Evolutionary conservation across 2,797 vertebrate genomes (phyloP).

Genomic region (Mus caroli): DNA sequence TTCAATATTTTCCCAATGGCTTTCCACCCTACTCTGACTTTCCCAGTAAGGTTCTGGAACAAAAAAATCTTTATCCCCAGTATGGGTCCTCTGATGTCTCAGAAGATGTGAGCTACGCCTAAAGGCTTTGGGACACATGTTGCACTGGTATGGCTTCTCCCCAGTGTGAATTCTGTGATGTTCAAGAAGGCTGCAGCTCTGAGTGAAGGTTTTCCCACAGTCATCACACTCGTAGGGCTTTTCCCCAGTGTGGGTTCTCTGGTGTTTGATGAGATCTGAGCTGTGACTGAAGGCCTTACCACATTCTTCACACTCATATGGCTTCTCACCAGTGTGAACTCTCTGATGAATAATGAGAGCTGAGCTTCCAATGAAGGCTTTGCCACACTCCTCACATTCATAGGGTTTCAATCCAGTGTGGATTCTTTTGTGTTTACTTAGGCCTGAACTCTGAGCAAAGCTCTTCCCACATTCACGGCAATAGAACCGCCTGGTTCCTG

Average conservation of each 20-base stretch:
- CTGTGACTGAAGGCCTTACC: constrained; percentile 86
- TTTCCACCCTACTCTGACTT: constrained; percentile 24
- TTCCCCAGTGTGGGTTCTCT: constrained; percentile 77
- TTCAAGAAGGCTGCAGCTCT: constrained; percentile 72
- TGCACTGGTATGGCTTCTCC: constrained; percentile 72
- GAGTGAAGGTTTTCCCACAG: constrained; percentile 76
- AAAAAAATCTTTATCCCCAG: constrained; percentile 40
- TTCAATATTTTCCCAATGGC: constrained; percentile 41
- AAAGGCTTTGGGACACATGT: constrained; percentile 70
- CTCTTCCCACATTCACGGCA: constrained; percentile 83
- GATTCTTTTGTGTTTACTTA: constrained; percentile 84
- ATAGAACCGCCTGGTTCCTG: background rate
- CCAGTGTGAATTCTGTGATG: constrained; percentile 77
- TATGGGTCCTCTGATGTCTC: constrained; percentile 75
- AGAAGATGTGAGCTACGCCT: constrained; percentile 72
- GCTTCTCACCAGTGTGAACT: constrained; percentile 86
- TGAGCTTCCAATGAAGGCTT: constrained; percentile 84
- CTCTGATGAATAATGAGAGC: constrained; percentile 85
- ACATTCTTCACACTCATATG: constrained; percentile 77
- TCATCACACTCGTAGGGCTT: constrained; percentile 73
- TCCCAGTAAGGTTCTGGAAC: constrained; percentile 35
- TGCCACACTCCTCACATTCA: constrained; percentile 83
- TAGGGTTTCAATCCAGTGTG: constrained; percentile 86
- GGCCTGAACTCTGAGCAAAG: constrained; percentile 83
- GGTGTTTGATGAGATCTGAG: constrained; percentile 85